Evolutionary conservation across 2,888 invertebrate genomes (phyloP).

Genomic region (Nomada ferruginata): DNA sequence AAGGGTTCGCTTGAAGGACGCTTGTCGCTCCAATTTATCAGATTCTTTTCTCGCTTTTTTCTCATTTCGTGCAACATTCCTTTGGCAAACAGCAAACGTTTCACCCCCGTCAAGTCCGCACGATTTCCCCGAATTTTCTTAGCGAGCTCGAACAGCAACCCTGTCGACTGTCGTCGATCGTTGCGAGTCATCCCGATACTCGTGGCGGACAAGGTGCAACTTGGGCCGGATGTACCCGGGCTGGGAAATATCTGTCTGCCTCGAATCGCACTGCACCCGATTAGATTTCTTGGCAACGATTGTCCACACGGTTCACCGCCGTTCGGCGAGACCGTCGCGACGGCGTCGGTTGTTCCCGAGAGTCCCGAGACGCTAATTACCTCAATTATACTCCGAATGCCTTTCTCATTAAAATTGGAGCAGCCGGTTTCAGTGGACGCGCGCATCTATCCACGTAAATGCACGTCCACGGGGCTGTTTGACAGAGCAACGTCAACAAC

Average conservation of each 20-base stretch:
- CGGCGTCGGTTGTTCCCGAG: not conserved
- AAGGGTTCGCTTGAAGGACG: too few species aligned
- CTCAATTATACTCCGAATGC: slow-evolving; percentile 17
- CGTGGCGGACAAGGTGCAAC: too few species aligned
- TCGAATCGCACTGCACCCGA: too few species aligned
- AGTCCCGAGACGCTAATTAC: not conserved
- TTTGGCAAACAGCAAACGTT: slow-evolving; percentile 15
- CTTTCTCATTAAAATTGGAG: slow-evolving; percentile 36
- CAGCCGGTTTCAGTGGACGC: slow-evolving; percentile 11
- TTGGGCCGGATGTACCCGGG: too few species aligned
- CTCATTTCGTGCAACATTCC: not conserved
- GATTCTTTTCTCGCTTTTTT: not conserved
- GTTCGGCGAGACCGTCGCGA: too few species aligned
- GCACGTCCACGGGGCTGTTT: slow-evolving; percentile 60
- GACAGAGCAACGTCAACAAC: slow-evolving; percentile 63
- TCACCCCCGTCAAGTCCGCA: slow-evolving; percentile 4
- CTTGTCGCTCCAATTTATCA: not conserved
- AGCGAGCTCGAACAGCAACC: not conserved
- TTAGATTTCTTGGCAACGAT: too few species aligned
- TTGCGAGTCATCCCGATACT: too few species aligned
- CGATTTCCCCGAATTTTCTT: too few species aligned
- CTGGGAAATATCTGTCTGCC: too few species aligned
- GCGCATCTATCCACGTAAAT: slow-evolving; percentile 41
- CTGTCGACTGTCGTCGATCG: not conserved
- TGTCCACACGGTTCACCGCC: too few species aligned